These are phyloP conservation scores for Notodonta dromedarius DNA, from an alignment of 2,888 invertebrate genomes.

Conservation along the genomic window DNA sequence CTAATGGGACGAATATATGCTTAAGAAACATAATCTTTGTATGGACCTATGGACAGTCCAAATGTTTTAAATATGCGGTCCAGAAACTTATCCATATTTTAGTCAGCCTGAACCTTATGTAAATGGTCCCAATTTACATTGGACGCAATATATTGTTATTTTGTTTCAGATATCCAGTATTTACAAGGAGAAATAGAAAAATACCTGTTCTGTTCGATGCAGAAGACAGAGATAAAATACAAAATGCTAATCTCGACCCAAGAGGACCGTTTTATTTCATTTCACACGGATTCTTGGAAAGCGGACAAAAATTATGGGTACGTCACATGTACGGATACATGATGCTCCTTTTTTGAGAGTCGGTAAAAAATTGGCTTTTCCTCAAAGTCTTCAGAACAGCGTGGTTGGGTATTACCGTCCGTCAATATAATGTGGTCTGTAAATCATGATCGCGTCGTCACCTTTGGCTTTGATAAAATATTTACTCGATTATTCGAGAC, in stretches of 20 bases:
- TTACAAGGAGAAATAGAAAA: constrained; percentile 84
- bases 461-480: neutral
- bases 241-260: constrained; percentile 85
- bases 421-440: neutral
- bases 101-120: too few species aligned
- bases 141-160: neutral
- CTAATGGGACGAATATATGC: too few species aligned
- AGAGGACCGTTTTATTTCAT: constrained; percentile 89
- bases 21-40: too few species aligned
- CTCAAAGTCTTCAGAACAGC: neutral
- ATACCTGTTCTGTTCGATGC: constrained; percentile 87
- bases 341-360: too few species aligned
- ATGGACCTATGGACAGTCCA: too few species aligned
- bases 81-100: too few species aligned
- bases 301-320: constrained; percentile 93
- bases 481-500: neutral
- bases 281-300: constrained; percentile 94
- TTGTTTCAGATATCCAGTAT: constrained; percentile 77
- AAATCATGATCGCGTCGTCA: neutral
- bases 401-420: neutral
- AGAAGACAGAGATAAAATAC: constrained; percentile 86
- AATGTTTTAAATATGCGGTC: too few species aligned
- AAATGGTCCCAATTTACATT: too few species aligned
- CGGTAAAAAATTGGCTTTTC: neutral
- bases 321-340: constrained; percentile 11